phyloP scores from a whole-genome alignment of 1,140 invertebrate genomes.

The Ips typographus region DNA sequence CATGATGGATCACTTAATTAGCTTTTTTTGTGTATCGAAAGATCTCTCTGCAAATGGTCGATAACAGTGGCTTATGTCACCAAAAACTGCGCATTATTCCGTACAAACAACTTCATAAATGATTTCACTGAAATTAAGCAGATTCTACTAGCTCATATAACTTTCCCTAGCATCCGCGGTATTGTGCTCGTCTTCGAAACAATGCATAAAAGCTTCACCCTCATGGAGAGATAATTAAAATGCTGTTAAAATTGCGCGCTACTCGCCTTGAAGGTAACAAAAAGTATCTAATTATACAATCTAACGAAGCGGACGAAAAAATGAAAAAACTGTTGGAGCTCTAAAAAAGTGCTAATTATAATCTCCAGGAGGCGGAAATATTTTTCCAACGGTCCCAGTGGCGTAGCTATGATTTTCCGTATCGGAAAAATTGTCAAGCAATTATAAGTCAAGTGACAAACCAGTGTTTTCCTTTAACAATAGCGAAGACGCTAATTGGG shows the following conservation, averaged over 20 bases:
- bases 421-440: no score
- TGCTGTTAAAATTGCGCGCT: slow-evolving; percentile 9
- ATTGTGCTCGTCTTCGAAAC: background rate
- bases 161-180: background rate
- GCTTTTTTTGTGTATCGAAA: background rate
- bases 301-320: slow-evolving; percentile 8
- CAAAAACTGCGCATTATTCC: background rate
- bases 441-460: no score
- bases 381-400: background rate
- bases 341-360: slow-evolving; percentile 14
- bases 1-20: background rate
- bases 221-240: slow-evolving; percentile 11
- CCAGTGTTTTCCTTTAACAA: background rate
- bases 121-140: background rate
- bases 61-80: background rate
- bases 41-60: background rate
- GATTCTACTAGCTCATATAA: background rate
- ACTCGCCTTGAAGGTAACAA: slow-evolving; percentile 13
- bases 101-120: no score
- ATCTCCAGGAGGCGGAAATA: slow-evolving; percentile 5
- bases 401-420: no score
- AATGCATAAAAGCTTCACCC: background rate
- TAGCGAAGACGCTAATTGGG: slow-evolving; percentile 13
- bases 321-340: slow-evolving; percentile 5
- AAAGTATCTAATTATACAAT: slow-evolving; percentile 10